A percentile compares a stretch with the other conserved stretches of the same genome.
phyloP scores from a whole-genome alignment of 2,888 invertebrate genomes.

The Andrena fulva region DNA sequence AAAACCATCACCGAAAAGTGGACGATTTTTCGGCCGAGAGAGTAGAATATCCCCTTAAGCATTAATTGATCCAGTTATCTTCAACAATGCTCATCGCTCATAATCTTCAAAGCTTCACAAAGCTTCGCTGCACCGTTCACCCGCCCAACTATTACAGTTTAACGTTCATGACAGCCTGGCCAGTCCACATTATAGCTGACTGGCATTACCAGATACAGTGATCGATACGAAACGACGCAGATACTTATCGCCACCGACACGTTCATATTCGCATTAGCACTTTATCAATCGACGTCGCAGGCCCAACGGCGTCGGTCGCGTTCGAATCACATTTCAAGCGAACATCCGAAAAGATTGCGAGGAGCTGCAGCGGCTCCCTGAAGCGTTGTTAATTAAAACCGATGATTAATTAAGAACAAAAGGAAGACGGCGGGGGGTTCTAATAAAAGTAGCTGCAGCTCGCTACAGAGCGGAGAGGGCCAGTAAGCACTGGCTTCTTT shows the following conservation, averaged over 20 bases:
- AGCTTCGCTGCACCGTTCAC: not conserved
- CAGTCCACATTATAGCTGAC: not conserved
- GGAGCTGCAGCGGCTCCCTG: not conserved
- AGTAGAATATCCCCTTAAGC: too few relatives aligned
- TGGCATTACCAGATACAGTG: slow-evolving; percentile 7
- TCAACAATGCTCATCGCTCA: too few relatives aligned
- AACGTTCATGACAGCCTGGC: not conserved
- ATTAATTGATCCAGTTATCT: too few relatives aligned
- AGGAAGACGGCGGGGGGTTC: not conserved
- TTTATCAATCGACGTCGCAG: slow-evolving; percentile 19
- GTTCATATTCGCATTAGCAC: slow-evolving; percentile 24
- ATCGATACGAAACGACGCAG: slow-evolving; percentile 4
- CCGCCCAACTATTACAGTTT: not conserved
- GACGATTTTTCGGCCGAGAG: too few relatives aligned
- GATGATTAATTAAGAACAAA: not conserved
- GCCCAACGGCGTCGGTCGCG: not conserved
- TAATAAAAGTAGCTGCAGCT: not conserved
- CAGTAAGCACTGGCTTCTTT: too few relatives aligned
- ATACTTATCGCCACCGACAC: slow-evolving; percentile 6
- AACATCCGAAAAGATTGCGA: slow-evolving; percentile 2
- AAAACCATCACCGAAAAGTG: too few relatives aligned
- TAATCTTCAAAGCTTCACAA: not conserved
- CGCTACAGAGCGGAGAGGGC: not conserved
- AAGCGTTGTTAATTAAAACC: slow-evolving; percentile 9
- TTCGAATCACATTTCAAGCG: not conserved